Conservation (phyloP, 2,113 vertebrate species). For the Forbesichthys agassizii region DNA sequence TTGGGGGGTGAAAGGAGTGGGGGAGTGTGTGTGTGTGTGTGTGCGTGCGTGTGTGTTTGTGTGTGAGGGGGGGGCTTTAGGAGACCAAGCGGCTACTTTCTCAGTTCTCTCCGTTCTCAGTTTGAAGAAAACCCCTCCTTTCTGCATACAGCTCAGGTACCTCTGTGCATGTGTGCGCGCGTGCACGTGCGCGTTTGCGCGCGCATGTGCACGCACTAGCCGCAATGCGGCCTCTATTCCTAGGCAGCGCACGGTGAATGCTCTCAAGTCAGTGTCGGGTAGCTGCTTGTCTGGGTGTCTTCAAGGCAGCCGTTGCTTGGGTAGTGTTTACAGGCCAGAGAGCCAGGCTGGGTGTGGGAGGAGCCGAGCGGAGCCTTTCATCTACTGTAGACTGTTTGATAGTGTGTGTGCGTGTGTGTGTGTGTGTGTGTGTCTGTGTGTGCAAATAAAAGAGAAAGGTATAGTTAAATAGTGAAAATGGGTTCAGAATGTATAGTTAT, state of each 20-base stretch:
- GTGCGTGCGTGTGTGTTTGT: slow-evolving; percentile 12
- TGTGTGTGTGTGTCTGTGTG: background rate
- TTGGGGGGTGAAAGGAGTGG: background rate
- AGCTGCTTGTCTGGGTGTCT: slow-evolving; percentile 75
- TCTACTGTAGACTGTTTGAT: slow-evolving; percentile 57
- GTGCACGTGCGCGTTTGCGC: slow-evolving; percentile 22
- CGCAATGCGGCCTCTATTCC: slow-evolving; percentile 33
- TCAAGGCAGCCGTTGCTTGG: slow-evolving; percentile 71
- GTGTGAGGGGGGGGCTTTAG: slow-evolving; percentile 10
- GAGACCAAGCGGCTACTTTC: slow-evolving; percentile 45
- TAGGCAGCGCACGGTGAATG: slow-evolving; percentile 60
- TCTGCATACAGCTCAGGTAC: slow-evolving; percentile 56
- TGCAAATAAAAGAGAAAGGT: no score
- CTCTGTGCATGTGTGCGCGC: slow-evolving; percentile 29
- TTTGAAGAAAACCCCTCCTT: slow-evolving; percentile 45
- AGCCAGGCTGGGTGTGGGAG: slow-evolving; percentile 21
- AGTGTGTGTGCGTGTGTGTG: slow-evolving; percentile 29
- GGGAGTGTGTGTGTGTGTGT: background rate
- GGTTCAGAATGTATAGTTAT: background rate
- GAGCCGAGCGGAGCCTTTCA: slow-evolving; percentile 58
- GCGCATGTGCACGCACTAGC: background rate
- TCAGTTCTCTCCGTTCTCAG: slow-evolving; percentile 38
- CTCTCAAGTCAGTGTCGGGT: slow-evolving; percentile 71
- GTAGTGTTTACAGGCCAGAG: slow-evolving; percentile 69
- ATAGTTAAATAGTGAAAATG: background rate